Evolutionary conservation across 2,888 invertebrate genomes (phyloP).

Genomic region (Zygaena filipendulae): DNA sequence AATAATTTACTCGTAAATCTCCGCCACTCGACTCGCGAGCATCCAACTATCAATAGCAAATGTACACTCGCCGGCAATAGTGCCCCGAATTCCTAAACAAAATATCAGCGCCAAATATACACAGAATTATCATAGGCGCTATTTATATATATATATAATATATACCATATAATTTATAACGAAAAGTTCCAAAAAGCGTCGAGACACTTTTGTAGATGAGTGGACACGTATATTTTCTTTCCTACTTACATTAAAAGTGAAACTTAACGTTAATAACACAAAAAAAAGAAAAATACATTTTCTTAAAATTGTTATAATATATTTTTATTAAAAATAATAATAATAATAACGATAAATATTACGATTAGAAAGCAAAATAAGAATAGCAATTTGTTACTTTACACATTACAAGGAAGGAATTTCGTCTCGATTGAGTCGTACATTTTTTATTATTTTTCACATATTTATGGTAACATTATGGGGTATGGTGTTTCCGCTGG

Average conservation of each 20-base stretch:
- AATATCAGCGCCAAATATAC: no score
- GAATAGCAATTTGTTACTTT: constrained; percentile 47
- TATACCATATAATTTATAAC: no score
- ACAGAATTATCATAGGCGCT: no score
- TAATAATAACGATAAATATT: constrained; percentile 43
- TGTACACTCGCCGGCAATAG: no score
- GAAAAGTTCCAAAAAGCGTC: no score
- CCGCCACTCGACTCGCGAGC: no score
- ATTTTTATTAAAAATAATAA: constrained; percentile 37
- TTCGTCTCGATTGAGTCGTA: constrained; percentile 27
- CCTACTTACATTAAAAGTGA: constrained; percentile 56
- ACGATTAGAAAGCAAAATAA: constrained; percentile 53
- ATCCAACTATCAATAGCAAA: no score
- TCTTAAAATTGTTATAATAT: constrained; percentile 32
- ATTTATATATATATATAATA: constrained; percentile 30
- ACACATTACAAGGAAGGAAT: constrained; percentile 44
- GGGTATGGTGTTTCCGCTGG: constrained; percentile 58
- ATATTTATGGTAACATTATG: constrained; percentile 55
- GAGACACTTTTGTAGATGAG: no score
- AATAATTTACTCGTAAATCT: no score
- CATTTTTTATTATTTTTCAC: constrained; percentile 25
- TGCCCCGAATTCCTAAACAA: no score
- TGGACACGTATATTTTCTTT: constrained; percentile 42
- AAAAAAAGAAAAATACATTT: constrained; percentile 37
- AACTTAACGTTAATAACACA: constrained; percentile 30